phyloP scores from a whole-genome alignment of 2,888 invertebrate species.

The Scotopteryx bipunctaria region DNA sequence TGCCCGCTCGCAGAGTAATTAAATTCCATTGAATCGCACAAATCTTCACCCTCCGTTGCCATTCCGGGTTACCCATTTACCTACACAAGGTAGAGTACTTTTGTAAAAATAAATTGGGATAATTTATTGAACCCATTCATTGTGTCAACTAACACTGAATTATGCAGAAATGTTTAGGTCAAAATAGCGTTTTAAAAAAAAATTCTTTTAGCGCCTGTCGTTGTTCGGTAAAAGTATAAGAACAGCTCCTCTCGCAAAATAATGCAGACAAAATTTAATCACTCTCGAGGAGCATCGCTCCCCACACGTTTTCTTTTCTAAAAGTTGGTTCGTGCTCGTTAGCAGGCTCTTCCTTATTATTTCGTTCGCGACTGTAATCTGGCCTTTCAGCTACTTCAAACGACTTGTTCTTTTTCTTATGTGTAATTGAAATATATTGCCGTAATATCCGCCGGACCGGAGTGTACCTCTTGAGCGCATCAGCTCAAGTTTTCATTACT shows the following conservation, averaged over 20 bases:
- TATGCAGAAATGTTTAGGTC: constrained; percentile 6
- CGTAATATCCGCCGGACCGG: constrained; percentile 80
- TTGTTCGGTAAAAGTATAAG: too few relatives aligned
- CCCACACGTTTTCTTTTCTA: constrained; percentile 69
- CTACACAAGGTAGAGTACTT: constrained; percentile 40
- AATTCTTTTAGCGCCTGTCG: not conserved
- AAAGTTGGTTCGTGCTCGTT: constrained; percentile 74
- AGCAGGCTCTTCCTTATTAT: constrained; percentile 77
- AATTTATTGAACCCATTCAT: constrained; percentile 24
- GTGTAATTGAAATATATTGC: constrained; percentile 84
- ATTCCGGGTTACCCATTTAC: constrained; percentile 47
- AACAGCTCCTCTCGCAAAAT: not conserved
- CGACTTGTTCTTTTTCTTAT: constrained; percentile 83
- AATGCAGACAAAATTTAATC: constrained; percentile 53
- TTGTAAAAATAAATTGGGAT: constrained; percentile 30
- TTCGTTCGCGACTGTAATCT: constrained; percentile 77
- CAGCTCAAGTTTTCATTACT: constrained; percentile 81
- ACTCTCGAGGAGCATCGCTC: constrained; percentile 55
- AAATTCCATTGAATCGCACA: constrained; percentile 81
- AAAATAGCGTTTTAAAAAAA: not conserved
- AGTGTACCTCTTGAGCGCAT: constrained; percentile 76
- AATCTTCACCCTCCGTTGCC: constrained; percentile 68
- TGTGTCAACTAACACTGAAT: constrained; percentile 12
- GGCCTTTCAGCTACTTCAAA: constrained; percentile 81
- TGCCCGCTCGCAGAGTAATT: constrained; percentile 73